Percentiles rank a stretch among this genome's conserved stretches.
Conservation (phyloP, 1,140 invertebrate species). For the Hylaeus anthracinus region DNA sequence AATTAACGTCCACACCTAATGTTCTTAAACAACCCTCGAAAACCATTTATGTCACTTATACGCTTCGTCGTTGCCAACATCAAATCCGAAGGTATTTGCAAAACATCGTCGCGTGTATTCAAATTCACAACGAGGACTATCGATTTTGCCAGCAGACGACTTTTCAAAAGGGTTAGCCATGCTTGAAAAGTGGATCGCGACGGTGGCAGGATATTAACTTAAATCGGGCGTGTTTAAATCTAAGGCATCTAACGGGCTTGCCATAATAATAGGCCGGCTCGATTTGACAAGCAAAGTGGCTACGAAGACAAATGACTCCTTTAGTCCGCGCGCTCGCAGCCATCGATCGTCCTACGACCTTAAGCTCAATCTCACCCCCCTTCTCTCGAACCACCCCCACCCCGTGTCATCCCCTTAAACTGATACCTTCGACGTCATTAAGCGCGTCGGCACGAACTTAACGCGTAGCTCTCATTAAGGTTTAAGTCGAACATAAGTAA, state of each 20-base stretch:
- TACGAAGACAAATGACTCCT: constrained; percentile 70
- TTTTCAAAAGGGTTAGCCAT: constrained; percentile 33
- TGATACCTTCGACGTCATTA: constrained; percentile 61
- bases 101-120: background rate
- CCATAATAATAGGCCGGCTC: constrained; percentile 52
- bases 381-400: background rate
- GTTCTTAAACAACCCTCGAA: too few species aligned
- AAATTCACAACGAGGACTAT: background rate
- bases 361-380: constrained; percentile 35
- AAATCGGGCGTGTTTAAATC: constrained; percentile 58
- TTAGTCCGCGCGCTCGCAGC: constrained; percentile 39
- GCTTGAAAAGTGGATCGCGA: constrained; percentile 27
- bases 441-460: constrained; percentile 45
- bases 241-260: constrained; percentile 50
- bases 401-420: constrained; percentile 43
- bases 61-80: background rate
- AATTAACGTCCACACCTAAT: too few species aligned
- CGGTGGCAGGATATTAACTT: constrained; percentile 54
- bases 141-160: background rate
- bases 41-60: too few species aligned
- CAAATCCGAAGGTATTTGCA: background rate
- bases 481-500: constrained; percentile 56
- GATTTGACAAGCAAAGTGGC: constrained; percentile 71
- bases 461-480: constrained; percentile 50
- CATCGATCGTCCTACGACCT: constrained; percentile 59